Conservation (phyloP, 2,797 vertebrate species). For the Enteromius treurensis region DNA sequence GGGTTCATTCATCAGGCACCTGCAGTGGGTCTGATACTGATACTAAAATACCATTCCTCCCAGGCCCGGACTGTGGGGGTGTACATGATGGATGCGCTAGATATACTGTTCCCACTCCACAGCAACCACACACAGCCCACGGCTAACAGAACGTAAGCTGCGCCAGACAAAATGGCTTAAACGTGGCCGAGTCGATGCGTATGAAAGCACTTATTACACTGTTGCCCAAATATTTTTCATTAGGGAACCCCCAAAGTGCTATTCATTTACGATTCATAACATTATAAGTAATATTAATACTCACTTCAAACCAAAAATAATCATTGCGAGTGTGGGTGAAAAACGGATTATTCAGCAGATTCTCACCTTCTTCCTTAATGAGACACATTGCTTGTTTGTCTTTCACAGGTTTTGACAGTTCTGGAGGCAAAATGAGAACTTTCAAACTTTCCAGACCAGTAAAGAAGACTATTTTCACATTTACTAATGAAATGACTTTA, state of each 20-base stretch:
- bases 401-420: slow-evolving; percentile 5
- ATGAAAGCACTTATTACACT: neutral
- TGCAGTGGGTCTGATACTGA: slow-evolving; percentile 57
- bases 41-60: slow-evolving; percentile 54
- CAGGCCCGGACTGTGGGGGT: slow-evolving; percentile 46
- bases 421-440: neutral
- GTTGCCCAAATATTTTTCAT: neutral
- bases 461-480: neutral
- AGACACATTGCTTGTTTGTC: slow-evolving; percentile 8
- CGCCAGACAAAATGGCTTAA: neutral
- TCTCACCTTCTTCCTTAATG: slow-evolving; percentile 12
- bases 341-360: neutral
- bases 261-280: neutral
- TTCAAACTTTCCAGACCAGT: neutral
- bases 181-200: neutral
- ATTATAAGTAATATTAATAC: neutral
- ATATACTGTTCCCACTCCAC: slow-evolving; percentile 54
- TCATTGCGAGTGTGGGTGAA: neutral
- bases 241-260: neutral
- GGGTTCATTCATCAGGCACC: slow-evolving; percentile 63
- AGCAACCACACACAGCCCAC: slow-evolving; percentile 42
- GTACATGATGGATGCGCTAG: slow-evolving; percentile 60
- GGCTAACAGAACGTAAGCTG: neutral
- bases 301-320: slow-evolving; percentile 4
- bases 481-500: neutral